Conservation (phyloP, 2,888 invertebrate genomes). For the Axea sp. region DNA sequence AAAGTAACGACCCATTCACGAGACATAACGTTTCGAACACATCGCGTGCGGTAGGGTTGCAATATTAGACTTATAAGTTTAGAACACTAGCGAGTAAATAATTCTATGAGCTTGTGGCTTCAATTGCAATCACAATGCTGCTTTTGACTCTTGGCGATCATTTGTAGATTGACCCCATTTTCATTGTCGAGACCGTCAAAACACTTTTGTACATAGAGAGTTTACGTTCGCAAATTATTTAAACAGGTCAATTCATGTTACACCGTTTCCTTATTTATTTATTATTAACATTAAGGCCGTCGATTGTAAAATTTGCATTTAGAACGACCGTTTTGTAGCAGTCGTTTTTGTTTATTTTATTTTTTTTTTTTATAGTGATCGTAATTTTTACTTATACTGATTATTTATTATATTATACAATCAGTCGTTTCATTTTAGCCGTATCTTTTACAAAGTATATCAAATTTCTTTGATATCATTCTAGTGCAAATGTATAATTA, state of each 20-base stretch:
- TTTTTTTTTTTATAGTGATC: too few species aligned
- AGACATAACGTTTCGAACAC: slow-evolving; percentile 43
- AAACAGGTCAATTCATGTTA: slow-evolving; percentile 49
- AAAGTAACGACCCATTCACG: slow-evolving; percentile 19
- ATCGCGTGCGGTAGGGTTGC: slow-evolving; percentile 69
- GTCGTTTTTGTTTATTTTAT: too few species aligned
- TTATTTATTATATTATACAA: slow-evolving; percentile 39
- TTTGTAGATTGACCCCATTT: slow-evolving; percentile 51
- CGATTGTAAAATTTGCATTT: slow-evolving; percentile 34
- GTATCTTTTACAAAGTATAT: background rate
- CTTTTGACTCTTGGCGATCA: slow-evolving; percentile 42
- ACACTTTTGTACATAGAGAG: slow-evolving; percentile 45
- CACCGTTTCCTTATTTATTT: slow-evolving; percentile 20
- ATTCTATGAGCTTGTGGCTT: slow-evolving; percentile 70
- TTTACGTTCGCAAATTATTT: slow-evolving; percentile 29
- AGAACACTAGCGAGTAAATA: slow-evolving; percentile 65
- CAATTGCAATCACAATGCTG: slow-evolving; percentile 60
- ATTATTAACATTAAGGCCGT: slow-evolving; percentile 20
- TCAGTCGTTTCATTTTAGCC: slow-evolving; percentile 27
- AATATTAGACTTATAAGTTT: slow-evolving; percentile 75
- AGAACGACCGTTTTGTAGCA: slow-evolving; percentile 19
- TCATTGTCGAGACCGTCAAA: slow-evolving; percentile 43
- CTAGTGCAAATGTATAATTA: slow-evolving; percentile 16
- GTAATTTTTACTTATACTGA: slow-evolving; percentile 18
- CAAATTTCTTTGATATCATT: background rate